Percentiles rank a stretch among this genome's conserved stretches.
phyloP scores from a whole-genome alignment of 2,797 vertebrate species.

The Melanotaenia parkinsoni region DNA sequence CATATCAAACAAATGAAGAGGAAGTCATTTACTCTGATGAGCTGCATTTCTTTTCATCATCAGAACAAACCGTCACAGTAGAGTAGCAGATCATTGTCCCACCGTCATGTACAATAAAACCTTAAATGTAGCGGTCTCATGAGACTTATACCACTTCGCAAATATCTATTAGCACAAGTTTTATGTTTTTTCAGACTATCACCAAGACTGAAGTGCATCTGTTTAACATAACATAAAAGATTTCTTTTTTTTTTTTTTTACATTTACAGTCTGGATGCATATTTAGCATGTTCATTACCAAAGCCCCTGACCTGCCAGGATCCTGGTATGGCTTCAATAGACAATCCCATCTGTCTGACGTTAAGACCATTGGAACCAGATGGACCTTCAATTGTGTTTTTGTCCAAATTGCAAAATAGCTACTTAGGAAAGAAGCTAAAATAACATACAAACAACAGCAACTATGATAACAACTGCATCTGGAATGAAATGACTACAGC shows the following conservation, averaged over 20 bases:
- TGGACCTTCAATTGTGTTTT: conserved; percentile 98
- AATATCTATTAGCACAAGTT: conserved; percentile 28
- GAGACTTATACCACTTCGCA: conserved; percentile 25
- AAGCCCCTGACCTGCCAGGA: conserved; percentile 86
- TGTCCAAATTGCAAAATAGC: conserved; percentile 99
- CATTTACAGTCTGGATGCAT: conserved; percentile 67
- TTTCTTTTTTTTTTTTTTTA: conserved; percentile 51
- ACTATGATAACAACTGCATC: conserved; percentile 96
- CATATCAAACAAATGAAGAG: conserved; percentile 21
- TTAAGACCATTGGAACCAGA: conserved; percentile 97
- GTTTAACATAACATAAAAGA: conserved; percentile 74
- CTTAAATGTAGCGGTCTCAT: background rate
- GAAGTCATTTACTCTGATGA: conserved; percentile 19
- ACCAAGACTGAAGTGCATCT: conserved; percentile 61
- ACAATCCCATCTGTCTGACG: conserved; percentile 91
- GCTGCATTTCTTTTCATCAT: conserved; percentile 17
- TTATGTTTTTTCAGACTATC: conserved; percentile 23
- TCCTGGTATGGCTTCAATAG: conserved; percentile 92
- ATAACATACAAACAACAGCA: conserved; percentile 99
- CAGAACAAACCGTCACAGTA: conserved; percentile 16
- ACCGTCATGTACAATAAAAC: conserved; percentile 18
- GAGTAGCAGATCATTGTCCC: conserved; percentile 7
- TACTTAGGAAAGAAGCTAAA: conserved; percentile 98
- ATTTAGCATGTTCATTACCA: conserved; percentile 81
- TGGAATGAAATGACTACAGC: conserved; percentile 90